Evolutionary conservation across 2,888 invertebrate species (phyloP).

Genomic region (Pilophorus perplexus): DNA sequence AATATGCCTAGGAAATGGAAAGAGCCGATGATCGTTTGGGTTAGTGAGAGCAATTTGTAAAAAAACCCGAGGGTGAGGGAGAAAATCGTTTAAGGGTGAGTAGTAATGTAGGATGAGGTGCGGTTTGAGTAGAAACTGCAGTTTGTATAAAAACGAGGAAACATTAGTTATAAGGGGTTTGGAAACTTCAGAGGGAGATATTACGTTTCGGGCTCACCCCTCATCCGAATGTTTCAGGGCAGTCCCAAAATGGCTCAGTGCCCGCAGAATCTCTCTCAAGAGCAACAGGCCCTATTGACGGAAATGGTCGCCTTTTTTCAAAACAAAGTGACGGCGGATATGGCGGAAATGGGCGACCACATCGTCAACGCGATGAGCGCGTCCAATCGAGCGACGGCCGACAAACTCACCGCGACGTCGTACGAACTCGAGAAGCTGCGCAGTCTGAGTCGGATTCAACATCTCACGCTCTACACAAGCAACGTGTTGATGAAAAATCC

Average conservation of each 20-base stretch:
- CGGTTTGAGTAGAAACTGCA: too few relatives aligned
- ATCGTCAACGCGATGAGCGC: slow-evolving; percentile 12
- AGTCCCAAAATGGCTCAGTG: background rate
- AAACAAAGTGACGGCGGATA: slow-evolving; percentile 1
- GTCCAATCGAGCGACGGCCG: background rate
- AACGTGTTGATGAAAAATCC: background rate
- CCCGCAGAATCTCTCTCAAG: background rate
- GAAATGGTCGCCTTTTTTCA: background rate
- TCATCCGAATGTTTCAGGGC: too few relatives aligned
- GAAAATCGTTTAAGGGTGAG: too few relatives aligned
- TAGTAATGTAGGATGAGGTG: too few relatives aligned
- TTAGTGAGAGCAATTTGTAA: too few relatives aligned
- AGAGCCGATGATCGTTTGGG: too few relatives aligned
- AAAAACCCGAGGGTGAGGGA: too few relatives aligned
- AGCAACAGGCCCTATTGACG: slow-evolving; percentile 4
- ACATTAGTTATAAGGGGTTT: too few relatives aligned
- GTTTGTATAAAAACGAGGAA: too few relatives aligned
- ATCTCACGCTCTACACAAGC: slow-evolving; percentile 2
- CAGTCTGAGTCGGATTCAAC: background rate
- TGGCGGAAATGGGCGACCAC: slow-evolving; percentile 9
- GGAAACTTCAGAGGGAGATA: too few relatives aligned
- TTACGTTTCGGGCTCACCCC: too few relatives aligned
- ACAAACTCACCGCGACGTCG: background rate
- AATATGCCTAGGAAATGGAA: too few relatives aligned
- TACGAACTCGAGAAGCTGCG: background rate